phyloP scores from a whole-genome alignment of 2,113 vertebrate genomes.

The Phalacrocorax brasilianus region DNA sequence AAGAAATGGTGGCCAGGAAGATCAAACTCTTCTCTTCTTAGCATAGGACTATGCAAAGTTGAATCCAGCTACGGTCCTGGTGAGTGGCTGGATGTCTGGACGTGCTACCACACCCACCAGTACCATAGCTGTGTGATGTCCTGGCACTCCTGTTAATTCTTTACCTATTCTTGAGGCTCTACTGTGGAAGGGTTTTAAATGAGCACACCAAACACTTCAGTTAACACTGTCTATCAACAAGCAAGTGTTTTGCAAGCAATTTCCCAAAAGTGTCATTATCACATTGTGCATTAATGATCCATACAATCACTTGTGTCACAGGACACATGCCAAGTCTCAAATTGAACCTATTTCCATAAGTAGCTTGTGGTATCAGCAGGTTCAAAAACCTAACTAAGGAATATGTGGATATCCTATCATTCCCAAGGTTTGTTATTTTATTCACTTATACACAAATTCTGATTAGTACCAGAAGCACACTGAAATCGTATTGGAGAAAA shows the following conservation, averaged over 20 bases:
- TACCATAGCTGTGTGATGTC: neutral
- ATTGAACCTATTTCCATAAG: neutral
- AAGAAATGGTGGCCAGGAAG: neutral
- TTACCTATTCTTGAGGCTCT: neutral
- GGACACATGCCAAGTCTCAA: neutral
- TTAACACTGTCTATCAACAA: neutral
- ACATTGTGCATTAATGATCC: neutral
- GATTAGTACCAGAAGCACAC: neutral
- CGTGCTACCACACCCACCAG: rapidly evolving
- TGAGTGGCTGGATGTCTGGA: neutral
- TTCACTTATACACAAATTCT: neutral
- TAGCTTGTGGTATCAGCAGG: neutral
- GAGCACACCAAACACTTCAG: neutral
- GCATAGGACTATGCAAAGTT: neutral
- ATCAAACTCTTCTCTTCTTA: neutral
- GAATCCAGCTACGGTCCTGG: neutral
- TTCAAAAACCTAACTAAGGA: neutral
- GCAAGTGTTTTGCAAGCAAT: neutral
- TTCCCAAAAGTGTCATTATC: neutral
- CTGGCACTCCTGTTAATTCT: neutral
- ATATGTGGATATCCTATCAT: neutral
- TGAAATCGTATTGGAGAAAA: neutral
- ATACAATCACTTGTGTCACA: neutral
- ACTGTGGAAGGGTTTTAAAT: neutral
- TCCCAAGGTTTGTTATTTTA: neutral